Conservation (phyloP, 2,888 invertebrate genomes). For the Sarcophaga subvicina region DNA sequence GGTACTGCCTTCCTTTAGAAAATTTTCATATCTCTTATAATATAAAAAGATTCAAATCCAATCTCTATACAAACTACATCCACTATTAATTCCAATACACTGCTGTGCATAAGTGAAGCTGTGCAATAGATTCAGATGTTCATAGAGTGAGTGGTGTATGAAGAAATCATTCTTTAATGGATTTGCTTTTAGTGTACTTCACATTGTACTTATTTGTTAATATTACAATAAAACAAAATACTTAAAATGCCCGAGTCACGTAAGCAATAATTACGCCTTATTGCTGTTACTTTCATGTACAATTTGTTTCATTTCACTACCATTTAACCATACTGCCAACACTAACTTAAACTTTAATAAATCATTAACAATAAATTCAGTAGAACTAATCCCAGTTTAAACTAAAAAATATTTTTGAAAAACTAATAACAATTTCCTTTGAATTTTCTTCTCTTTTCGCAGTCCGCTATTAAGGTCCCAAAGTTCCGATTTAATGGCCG, state of each 20-base stretch:
- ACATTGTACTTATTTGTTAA: slow-evolving; percentile 19
- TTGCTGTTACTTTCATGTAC: background rate
- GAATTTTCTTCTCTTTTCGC: slow-evolving; percentile 46
- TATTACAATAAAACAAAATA: slow-evolving; percentile 1
- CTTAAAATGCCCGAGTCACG: slow-evolving; percentile 41
- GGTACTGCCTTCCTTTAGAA: too few species aligned
- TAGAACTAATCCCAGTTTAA: background rate
- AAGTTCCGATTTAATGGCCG: slow-evolving; percentile 77
- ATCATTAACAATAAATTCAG: slow-evolving; percentile 48
- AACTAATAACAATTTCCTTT: background rate
- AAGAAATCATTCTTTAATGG: background rate
- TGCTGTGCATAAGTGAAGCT: too few species aligned
- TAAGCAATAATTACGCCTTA: slow-evolving; percentile 47
- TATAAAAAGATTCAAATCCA: too few species aligned
- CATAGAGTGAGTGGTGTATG: background rate
- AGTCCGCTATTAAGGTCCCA: slow-evolving; percentile 78
- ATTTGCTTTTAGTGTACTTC: background rate
- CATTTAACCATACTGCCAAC: slow-evolving; percentile 36
- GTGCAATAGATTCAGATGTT: too few species aligned
- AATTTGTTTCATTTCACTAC: slow-evolving; percentile 11
- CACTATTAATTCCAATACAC: too few species aligned
- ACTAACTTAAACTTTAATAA: slow-evolving; percentile 34
- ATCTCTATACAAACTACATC: too few species aligned
- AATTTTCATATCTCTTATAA: too few species aligned
- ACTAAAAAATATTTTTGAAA: slow-evolving; percentile 16